Evolutionary conservation across 1,140 invertebrate genomes (phyloP).

Genomic region (Formica exsecta): DNA sequence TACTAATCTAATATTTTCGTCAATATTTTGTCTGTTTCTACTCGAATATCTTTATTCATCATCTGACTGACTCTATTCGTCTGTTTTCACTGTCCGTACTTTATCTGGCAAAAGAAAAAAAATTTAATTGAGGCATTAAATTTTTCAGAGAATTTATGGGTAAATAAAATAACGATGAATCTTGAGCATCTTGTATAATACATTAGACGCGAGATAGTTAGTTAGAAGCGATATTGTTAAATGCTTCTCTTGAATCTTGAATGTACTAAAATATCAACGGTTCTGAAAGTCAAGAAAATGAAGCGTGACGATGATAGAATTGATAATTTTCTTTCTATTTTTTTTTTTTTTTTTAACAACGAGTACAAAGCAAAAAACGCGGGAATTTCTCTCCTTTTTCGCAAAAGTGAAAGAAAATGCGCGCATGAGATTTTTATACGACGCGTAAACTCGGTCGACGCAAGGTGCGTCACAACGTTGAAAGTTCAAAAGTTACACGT

Average conservation of each 20-base stretch:
- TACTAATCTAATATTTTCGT: slow-evolving; percentile 9
- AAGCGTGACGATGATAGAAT: background rate
- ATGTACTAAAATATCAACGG: background rate
- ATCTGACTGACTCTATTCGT: background rate
- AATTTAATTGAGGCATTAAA: background rate
- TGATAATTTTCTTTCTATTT: background rate
- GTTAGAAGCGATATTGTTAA: too few species aligned
- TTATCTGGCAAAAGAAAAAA: background rate
- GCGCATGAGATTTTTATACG: background rate
- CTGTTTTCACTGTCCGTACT: background rate
- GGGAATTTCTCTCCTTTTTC: background rate
- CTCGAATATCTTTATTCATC: background rate
- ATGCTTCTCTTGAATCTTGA: background rate
- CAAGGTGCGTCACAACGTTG: background rate
- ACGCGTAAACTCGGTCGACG: slow-evolving; percentile 9
- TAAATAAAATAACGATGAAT: slow-evolving; percentile 29
- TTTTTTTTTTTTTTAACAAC: background rate
- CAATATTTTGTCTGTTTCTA: background rate
- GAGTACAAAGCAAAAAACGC: slow-evolving; percentile 6
- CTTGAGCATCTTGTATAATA: background rate
- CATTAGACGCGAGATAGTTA: background rate
- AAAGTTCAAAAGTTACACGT: slow-evolving; percentile 27
- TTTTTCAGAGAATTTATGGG: background rate
- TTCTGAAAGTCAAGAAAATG: background rate
- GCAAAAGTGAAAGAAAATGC: slow-evolving; percentile 18